Evolutionary conservation across 1,140 invertebrate species (phyloP), one percentile per base, ranked within the genome.

Genomic region (Liolophura sinensis): DNA sequence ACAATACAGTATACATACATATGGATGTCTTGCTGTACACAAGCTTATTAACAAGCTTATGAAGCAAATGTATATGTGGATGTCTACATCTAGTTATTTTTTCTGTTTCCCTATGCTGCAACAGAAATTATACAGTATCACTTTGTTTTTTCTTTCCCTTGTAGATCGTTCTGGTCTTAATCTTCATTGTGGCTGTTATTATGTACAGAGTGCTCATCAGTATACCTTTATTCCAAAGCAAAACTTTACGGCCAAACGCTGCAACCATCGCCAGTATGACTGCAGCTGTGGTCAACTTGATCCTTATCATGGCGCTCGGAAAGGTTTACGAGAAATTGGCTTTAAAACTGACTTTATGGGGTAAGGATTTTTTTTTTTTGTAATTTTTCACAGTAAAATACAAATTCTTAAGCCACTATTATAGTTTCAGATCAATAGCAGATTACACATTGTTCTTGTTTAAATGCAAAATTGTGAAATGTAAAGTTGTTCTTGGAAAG

Each of bases 291-390:
- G 89, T 93, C 55, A 92, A 93, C 84, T 84, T 93, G 57, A 87
- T 89, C 48, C 80, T 89, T 58, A 89, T 90, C 69, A 88, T 89
- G 87, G 82, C 82, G 11, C 84, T 90, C 70, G 87, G 88, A 6
- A 79, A 85, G 91, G 87, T 97, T 48, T 98, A 98, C 77, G 91
- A 91, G 71, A 91, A 89, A 82, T 79, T 97, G 50, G 96, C 97
- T 0, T 89, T 95, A 74, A 95, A 93, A 83, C 87, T 99, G 50
- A 99, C 97, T 0, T 95, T 98, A 86, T 89, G 95, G 82, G 90
- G 88, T 89, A 78, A 77, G 82, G 76, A 25, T 46, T 49, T 18
- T 3, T 31, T 18, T 3, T 31, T 12, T 59, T 64, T n/a, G 48
- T 56, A 7, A 5, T 54, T 54, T 12, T 3, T 20, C 12, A 54